phyloP scores from a whole-genome alignment of 2,888 invertebrate species.

The Drosophila borealis region DNA sequence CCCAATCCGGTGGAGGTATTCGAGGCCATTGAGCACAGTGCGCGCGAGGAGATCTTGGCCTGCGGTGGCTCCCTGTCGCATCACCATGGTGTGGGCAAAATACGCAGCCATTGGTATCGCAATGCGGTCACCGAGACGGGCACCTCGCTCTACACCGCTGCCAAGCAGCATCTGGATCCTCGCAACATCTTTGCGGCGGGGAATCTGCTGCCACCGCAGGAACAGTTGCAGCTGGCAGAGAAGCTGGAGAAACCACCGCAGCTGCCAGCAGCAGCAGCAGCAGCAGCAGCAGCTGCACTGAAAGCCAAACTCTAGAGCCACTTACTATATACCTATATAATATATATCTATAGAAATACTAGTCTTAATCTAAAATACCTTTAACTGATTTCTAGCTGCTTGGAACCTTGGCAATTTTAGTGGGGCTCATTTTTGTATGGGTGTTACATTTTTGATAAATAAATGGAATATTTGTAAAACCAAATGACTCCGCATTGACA shows the following conservation, averaged over 20 bases:
- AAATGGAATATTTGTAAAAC: constrained; percentile 65
- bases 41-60: constrained; percentile 95
- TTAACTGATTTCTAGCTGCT: constrained; percentile 41
- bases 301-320: constrained; percentile 76
- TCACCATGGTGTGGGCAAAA: constrained; percentile 98
- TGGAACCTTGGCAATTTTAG: constrained; percentile 35
- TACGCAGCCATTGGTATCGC: constrained; percentile 94
- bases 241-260: neutral
- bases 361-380: constrained; percentile 50
- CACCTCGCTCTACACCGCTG: constrained; percentile 90
- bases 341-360: constrained; percentile 33
- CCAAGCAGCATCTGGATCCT: constrained; percentile 96
- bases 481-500: neutral
- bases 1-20: constrained; percentile 91
- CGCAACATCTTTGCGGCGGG: constrained; percentile 96
- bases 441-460: constrained; percentile 67
- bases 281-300: constrained; percentile 17
- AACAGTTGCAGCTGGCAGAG: constrained; percentile 8
- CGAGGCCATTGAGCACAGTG: constrained; percentile 94
- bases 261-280: constrained; percentile 1
- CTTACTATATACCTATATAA: constrained; percentile 4
- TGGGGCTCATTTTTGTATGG: constrained; percentile 66
- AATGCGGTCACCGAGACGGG: constrained; percentile 94
- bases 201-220: constrained; percentile 87
- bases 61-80: constrained; percentile 94